phyloP scores from a whole-genome alignment of 2,888 invertebrate species.

The Boloria selene region DNA sequence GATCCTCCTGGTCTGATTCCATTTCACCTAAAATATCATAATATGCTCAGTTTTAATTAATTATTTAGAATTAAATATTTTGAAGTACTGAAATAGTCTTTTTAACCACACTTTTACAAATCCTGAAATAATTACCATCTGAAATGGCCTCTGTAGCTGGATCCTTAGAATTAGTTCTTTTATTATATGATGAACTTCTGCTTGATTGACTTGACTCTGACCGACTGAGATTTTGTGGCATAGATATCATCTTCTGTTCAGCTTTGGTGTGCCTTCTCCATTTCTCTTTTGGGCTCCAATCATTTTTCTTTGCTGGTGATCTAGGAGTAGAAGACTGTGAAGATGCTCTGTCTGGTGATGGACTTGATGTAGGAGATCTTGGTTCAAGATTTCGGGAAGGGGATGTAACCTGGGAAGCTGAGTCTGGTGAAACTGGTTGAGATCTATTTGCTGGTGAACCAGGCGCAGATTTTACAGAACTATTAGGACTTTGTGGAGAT shows the following conservation, averaged over 20 bases:
- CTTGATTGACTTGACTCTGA: conserved; percentile 76
- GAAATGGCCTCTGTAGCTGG: conserved; percentile 84
- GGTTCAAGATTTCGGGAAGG: conserved; percentile 52
- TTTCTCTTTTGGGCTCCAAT: conserved; percentile 71
- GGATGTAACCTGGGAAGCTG: conserved; percentile 55
- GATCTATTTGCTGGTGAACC: conserved; percentile 61
- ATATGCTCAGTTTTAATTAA: background rate
- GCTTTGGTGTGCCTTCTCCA: conserved; percentile 76
- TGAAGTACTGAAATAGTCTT: no score
- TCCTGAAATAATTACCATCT: conserved; percentile 72
- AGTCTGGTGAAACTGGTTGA: conserved; percentile 65
- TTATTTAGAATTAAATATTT: no score
- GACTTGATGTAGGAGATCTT: conserved; percentile 62
- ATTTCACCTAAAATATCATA: conserved; percentile 76
- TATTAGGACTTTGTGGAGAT: conserved; percentile 65
- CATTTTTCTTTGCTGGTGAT: conserved; percentile 55
- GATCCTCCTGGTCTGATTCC: conserved; percentile 81
- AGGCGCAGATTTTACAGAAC: conserved; percentile 60
- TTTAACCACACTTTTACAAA: background rate
- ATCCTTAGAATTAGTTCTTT: conserved; percentile 64
- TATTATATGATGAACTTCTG: conserved; percentile 71
- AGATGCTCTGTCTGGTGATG: conserved; percentile 64
- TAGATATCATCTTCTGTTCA: conserved; percentile 71
- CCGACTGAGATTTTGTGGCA: conserved; percentile 59
- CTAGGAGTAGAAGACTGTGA: conserved; percentile 55